Percentiles rank a stretch among this genome's conserved stretches.
phyloP scores from a whole-genome alignment of 2,113 vertebrate species.

The Entelurus aequoreus region DNA sequence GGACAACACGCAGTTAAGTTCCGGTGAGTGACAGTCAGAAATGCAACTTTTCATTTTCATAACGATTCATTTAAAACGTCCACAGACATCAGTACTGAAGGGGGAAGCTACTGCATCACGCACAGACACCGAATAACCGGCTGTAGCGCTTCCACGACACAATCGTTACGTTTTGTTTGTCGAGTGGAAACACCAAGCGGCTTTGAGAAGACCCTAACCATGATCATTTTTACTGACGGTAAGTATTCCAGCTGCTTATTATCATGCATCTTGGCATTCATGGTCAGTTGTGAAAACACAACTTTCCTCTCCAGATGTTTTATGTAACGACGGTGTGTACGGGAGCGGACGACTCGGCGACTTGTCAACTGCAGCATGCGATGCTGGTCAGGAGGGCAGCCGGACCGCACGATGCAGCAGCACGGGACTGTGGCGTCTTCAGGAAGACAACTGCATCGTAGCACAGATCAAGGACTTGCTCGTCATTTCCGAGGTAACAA shows the following conservation, averaged over 20 bases:
- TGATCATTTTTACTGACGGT: slow-evolving; percentile 24
- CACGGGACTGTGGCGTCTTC: slow-evolving; percentile 23
- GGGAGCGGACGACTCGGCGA: slow-evolving; percentile 27
- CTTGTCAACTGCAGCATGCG: slow-evolving; percentile 2
- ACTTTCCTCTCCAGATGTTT: not conserved
- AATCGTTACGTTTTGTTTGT: not conserved
- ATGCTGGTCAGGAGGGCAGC: slow-evolving; percentile 22
- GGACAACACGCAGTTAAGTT: fast-evolving
- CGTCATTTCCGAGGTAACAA: slow-evolving; percentile 30
- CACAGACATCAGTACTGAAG: not conserved
- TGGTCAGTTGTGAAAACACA: not conserved
- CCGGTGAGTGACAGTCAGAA: slow-evolving; percentile 10
- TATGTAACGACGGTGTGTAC: not conserved
- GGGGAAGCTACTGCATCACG: slow-evolving; percentile 6
- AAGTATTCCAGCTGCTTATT: slow-evolving; percentile 2
- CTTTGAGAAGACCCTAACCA: not conserved
- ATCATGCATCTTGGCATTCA: not conserved
- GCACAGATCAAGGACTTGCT: slow-evolving; percentile 36
- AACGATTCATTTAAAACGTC: slow-evolving; percentile 13
- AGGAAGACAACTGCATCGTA: slow-evolving; percentile 39
- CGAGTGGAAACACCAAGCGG: not conserved
- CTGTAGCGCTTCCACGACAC: not conserved
- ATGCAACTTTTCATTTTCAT: not conserved
- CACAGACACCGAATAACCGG: fast-evolving
- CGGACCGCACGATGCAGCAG: slow-evolving; percentile 23